Percentiles rank a stretch among this genome's conserved stretches.
Evolutionary conservation across 1,140 invertebrate species (phyloP).

Genomic region (Penaeus chinensis): DNA sequence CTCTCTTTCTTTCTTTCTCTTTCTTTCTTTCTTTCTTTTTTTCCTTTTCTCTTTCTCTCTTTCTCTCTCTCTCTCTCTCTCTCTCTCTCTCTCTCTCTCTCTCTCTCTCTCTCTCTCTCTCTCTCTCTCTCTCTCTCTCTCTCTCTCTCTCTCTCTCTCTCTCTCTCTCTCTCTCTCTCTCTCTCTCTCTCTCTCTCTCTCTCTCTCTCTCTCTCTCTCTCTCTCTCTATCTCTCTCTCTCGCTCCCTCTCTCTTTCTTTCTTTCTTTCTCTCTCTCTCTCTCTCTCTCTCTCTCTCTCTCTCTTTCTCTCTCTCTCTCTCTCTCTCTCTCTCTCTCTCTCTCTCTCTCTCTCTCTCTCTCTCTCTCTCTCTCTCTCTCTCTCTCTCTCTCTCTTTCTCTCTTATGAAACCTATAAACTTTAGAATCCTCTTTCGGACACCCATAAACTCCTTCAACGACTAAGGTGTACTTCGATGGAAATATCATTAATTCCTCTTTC

Average conservation of each 20-base stretch:
- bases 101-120: neutral
- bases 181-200: neutral
- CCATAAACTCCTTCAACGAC: too few species aligned
- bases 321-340: neutral
- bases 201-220: neutral
- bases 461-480: too few species aligned
- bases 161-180: neutral
- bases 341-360: too few species aligned
- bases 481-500: too few species aligned
- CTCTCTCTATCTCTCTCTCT: too few species aligned
- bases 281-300: neutral
- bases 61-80: too few species aligned
- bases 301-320: neutral
- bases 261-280: too few species aligned
- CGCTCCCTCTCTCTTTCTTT: too few species aligned
- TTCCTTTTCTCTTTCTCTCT: neutral
- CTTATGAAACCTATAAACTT: neutral
- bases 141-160: neutral
- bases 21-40: neutral
- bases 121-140: neutral
- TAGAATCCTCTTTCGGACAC: too few species aligned
- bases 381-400: conserved; percentile 23
- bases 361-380: neutral
- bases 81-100: neutral
- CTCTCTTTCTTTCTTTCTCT: neutral